Evolutionary conservation across 1,140 invertebrate genomes (phyloP), one percentile per base, ranked within the genome.

Genomic region (Macrosteles quadrilineatus): DNA sequence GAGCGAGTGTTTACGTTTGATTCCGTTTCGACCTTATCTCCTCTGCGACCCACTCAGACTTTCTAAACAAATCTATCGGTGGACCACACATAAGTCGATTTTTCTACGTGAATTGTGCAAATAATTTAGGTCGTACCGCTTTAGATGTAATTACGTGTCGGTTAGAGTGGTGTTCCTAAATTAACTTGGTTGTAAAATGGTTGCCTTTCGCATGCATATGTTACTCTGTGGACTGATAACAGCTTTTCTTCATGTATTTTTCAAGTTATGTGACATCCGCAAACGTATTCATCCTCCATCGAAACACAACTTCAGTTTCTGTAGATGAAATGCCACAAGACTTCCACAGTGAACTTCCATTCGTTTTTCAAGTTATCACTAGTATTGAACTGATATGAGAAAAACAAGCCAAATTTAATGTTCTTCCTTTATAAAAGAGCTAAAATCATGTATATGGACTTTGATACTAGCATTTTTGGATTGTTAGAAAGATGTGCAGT

Each of bases 181-280:
- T 23, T 59, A 29, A 59, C 55, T 59, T 29, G 55, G 55, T 59
- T 59, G 55, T 59, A 59, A 59, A 59, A 59, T 27, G 55, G 55
- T 59, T 59, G 55, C 55, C 55, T 59, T 59, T 59, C 25, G 55
- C 27, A 30, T 59, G 14, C 14, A 50, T 50, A 50, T 27, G 55
- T 59, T 19, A 50, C 6, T 50, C 47, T 50, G 47, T 50, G 21
- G 21, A n/a, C 17, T 50, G 32, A 50, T 4, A 50, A 50, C 21
- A 50, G 47, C 47, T 23, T 50, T n/a, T n/a, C 47, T 50, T 50
- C 17, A n/a, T 50, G 21, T 50, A 50, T 19, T 50, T 50, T 36
- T 36, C 32, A 36, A 36, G 32, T 36, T 36, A 14, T 14, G 32
- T 36, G 32, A 36, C 32, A 36, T 36, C 32, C 32, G n/a, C n/a